A percentile compares a stretch with the other conserved stretches of the same genome.
Evolutionary conservation across 2,797 vertebrate genomes (phyloP).

Genomic region (Pseudopleuronectes americanus): DNA sequence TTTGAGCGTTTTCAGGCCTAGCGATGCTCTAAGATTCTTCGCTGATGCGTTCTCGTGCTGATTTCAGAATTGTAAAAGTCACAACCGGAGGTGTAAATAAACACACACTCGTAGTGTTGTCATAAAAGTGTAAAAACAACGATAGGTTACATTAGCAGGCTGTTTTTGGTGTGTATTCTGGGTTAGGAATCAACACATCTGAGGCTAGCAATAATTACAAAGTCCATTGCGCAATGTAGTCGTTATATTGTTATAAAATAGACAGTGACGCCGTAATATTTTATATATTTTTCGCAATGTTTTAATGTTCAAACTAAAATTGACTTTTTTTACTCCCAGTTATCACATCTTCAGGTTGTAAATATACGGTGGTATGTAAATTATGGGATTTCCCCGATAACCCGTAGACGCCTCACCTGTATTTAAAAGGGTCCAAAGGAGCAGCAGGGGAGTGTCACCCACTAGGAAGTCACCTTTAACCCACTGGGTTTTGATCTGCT

Average conservation of each 20-base stretch:
- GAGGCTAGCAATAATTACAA: too few species aligned
- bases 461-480: conserved; percentile 15
- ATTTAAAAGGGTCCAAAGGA: background rate
- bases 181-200: too few species aligned
- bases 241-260: too few species aligned
- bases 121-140: background rate
- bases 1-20: conserved; percentile 36
- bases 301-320: background rate
- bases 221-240: too few species aligned
- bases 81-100: background rate
- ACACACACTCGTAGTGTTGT: background rate
- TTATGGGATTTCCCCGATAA: background rate
- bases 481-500: background rate
- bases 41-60: background rate
- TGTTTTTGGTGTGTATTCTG: too few species aligned
- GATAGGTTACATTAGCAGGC: too few species aligned
- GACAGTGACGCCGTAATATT: too few species aligned
- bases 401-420: conserved; percentile 22
- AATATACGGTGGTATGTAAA: background rate
- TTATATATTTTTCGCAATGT: too few species aligned
- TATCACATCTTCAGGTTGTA: background rate
- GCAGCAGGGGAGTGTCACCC: conserved; percentile 1
- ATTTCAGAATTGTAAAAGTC: background rate
- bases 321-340: background rate
- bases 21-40: conserved; percentile 7